Base-by-base conservation (phyloP, 2,888 invertebrate genomes). In the Tethea ocularis region DNA sequence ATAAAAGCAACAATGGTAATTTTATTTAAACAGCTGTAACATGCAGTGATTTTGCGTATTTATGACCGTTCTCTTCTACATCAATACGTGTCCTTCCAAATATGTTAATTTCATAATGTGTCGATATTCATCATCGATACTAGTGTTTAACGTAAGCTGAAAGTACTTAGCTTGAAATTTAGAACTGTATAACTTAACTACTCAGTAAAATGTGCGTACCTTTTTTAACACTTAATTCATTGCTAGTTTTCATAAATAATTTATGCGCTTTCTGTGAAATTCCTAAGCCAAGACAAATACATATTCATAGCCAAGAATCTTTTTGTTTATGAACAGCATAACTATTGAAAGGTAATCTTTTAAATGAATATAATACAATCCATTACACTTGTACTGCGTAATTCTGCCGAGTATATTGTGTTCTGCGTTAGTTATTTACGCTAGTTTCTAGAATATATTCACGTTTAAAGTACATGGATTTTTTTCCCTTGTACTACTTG, bases 231-330 rank as follows among this genome's bases (percentile, higher is more conserved):
- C 10, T 46, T 8, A 46, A 46, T 20, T 46, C 2, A 20, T 46
- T 8, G 20, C 20, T 46, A 46, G 46, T 46, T 46, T 20, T 10
- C 20, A 20, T 46, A 7, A 8, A 20, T 46, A 46, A 46, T 46
- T 46, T 46, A 46, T 46, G 46, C 46, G 20, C 20, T 46, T 46
- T 46, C 46, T 46, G 46, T 46, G 46, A 20, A 46, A 46, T 46
- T 46, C 46, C 46, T 46, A 46, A 20, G 46, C 46, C 7, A 7
- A 46, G 46, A 6, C 0, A 41, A 33, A 46, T 46, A 46, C 46
- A 46, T 46, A 46, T 46, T 46, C 46, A 46, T 46, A 20, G 17
- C 7, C 46, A n/a, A 46, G 17, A 46, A 46, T 46, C 46, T 46
- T 46, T 46, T 46, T 46, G 46, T 46, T 33, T 46, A 20, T 46